phyloP scores from a whole-genome alignment of 2,888 invertebrate species.

The Oligia strigilis region DNA sequence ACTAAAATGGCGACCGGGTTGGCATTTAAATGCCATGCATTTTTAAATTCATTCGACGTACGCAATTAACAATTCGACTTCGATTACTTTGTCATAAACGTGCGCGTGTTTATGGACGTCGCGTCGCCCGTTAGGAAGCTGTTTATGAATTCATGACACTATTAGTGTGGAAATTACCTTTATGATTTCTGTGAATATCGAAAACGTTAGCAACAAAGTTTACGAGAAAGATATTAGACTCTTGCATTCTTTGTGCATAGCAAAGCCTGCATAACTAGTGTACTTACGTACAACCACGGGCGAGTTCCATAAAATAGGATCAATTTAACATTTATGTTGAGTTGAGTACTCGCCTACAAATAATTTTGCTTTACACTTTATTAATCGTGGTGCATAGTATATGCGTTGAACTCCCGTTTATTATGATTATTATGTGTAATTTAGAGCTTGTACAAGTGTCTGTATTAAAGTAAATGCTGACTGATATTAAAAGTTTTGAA shows the following conservation, averaged over 20 bases:
- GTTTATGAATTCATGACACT: conserved; percentile 79
- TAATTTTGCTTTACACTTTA: conserved; percentile 61
- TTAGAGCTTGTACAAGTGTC: conserved; percentile 59
- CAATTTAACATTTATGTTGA: conserved; percentile 60
- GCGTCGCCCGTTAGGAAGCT: conserved; percentile 81
- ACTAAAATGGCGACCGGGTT: conserved; percentile 88
- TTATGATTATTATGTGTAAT: conserved; percentile 59
- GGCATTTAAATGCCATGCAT: conserved; percentile 91
- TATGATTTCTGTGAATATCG: conserved; percentile 80
- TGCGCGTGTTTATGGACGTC: conserved; percentile 76
- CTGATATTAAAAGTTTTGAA: conserved; percentile 52
- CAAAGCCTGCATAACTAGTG: conserved; percentile 49
- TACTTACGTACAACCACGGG: conserved; percentile 50
- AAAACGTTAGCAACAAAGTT: conserved; percentile 78
- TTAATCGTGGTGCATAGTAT: conserved; percentile 53
- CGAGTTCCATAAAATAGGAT: conserved; percentile 62
- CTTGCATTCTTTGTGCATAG: conserved; percentile 65
- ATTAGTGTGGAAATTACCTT: conserved; percentile 79
- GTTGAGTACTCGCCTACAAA: conserved; percentile 55
- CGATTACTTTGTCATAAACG: conserved; percentile 88
- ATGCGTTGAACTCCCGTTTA: conserved; percentile 52
- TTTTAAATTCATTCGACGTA: conserved; percentile 88
- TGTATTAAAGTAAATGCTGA: conserved; percentile 46
- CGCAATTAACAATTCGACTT: conserved; percentile 88
- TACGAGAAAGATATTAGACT: conserved; percentile 75